Conservation (phyloP, 2,797 vertebrate species). For the Calcarius lapponicus region DNA sequence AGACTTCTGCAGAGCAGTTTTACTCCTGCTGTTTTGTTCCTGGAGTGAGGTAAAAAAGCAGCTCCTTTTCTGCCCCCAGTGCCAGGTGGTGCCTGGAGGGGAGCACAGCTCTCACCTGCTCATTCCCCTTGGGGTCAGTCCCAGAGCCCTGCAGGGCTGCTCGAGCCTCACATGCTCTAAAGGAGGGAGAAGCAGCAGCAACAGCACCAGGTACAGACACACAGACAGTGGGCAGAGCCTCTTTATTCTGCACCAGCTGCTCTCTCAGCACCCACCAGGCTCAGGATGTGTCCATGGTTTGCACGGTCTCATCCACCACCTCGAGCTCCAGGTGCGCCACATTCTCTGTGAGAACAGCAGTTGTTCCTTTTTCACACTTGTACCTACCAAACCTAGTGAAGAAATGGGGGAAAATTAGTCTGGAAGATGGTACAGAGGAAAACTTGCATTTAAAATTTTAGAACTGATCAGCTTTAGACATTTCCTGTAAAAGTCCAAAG, state of each 20-base stretch:
- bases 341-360: slow-evolving; percentile 81
- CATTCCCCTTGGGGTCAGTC: neutral
- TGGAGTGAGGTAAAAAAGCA: too few relatives aligned
- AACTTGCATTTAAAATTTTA: neutral
- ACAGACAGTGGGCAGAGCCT: neutral
- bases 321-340: slow-evolving; percentile 84
- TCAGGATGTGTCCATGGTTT: slow-evolving; percentile 98
- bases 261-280: fast-evolving
- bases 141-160: neutral
- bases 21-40: neutral
- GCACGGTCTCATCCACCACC: slow-evolving; percentile 87
- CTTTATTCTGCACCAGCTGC: slow-evolving; percentile 17
- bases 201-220: neutral
- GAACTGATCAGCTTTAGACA: neutral
- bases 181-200: neutral
- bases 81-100: too few relatives aligned
- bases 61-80: neutral
- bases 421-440: neutral
- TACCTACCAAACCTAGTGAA: slow-evolving; percentile 86
- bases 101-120: neutral
- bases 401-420: neutral
- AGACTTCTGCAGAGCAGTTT: neutral
- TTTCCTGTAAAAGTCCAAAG: neutral
- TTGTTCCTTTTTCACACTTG: slow-evolving; percentile 92
- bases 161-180: neutral